These are phyloP conservation scores for Bhutanitis thaidina DNA, from an alignment of 2,888 invertebrate species.

Conservation along the genomic window DNA sequence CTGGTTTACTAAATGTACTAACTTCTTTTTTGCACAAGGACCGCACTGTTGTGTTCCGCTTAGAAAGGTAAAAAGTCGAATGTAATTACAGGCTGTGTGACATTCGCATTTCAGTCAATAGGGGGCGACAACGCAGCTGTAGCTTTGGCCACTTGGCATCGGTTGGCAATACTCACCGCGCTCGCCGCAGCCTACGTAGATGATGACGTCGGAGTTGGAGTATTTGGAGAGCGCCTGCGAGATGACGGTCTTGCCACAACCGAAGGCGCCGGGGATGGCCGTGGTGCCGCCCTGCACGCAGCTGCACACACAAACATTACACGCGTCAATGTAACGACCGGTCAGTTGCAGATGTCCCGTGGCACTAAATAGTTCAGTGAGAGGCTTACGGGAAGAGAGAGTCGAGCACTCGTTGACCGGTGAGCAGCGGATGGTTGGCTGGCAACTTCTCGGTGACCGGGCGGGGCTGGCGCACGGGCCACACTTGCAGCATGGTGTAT, in stretches of 20 bases:
- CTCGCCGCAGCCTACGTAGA: conserved; percentile 99
- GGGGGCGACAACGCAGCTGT: no score
- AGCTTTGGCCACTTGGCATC: no score
- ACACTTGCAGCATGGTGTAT: conserved; percentile 98
- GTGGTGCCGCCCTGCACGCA: conserved; percentile 99
- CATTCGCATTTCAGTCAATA: no score
- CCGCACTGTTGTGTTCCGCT: no score
- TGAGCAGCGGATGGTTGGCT: conserved; percentile 98
- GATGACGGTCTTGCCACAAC: conserved; percentile 99
- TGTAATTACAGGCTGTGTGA: no score
- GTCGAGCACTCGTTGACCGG: conserved; percentile 98
- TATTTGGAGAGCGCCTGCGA: conserved; percentile 99
- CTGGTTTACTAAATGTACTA: no score
- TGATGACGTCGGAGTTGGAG: conserved; percentile 99
- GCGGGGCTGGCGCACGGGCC: conserved; percentile 99
- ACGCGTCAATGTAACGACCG: no score
- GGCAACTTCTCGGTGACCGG: conserved; percentile 98
- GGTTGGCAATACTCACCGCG: conserved; percentile 82
- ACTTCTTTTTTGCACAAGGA: no score
- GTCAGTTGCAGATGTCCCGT: no score
- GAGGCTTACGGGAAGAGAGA: conserved; percentile 98
- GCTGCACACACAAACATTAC: conserved; percentile 55
- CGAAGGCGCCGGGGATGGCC: conserved; percentile 99
- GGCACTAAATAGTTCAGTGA: no score
- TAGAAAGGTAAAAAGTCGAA: no score